These are phyloP conservation scores for Sminthopsis crassicaudata DNA, from an alignment of 2,113 vertebrate species.

Conservation along the genomic window DNA sequence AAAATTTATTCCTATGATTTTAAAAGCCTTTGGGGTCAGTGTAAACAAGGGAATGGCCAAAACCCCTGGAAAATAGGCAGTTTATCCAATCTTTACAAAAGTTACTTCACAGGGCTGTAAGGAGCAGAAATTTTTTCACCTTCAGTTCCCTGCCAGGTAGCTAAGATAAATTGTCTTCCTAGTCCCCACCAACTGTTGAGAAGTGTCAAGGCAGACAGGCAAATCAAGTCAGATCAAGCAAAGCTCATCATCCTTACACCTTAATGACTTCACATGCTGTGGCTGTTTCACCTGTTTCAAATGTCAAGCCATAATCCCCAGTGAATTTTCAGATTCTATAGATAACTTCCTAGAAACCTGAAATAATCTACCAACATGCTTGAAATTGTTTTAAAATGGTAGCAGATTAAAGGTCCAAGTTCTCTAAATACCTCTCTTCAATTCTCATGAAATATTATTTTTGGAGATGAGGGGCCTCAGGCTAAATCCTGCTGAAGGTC, in stretches of 20 bases:
- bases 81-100: slow-evolving; percentile 31
- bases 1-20: background rate
- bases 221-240: slow-evolving; percentile 56
- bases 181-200: slow-evolving; percentile 39
- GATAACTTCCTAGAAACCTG: slow-evolving; percentile 21
- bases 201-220: slow-evolving; percentile 51
- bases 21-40: background rate
- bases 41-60: slow-evolving; percentile 11
- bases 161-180: slow-evolving; percentile 23
- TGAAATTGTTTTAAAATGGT: slow-evolving; percentile 51
- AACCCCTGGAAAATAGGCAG: background rate
- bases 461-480: background rate
- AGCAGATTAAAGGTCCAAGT: slow-evolving; percentile 47
- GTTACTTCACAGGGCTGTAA: slow-evolving; percentile 20
- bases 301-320: slow-evolving; percentile 52
- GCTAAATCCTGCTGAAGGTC: slow-evolving; percentile 6
- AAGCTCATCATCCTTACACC: slow-evolving; percentile 46
- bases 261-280: slow-evolving; percentile 64
- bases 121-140: background rate
- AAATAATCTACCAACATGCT: slow-evolving; percentile 38
- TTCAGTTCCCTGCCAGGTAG: slow-evolving; percentile 12
- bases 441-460: background rate
- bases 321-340: slow-evolving; percentile 32
- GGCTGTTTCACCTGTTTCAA: slow-evolving; percentile 47
- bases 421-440: slow-evolving; percentile 33